Conservation (phyloP, 2,888 invertebrate genomes). For the Ochropacha duplaris region DNA sequence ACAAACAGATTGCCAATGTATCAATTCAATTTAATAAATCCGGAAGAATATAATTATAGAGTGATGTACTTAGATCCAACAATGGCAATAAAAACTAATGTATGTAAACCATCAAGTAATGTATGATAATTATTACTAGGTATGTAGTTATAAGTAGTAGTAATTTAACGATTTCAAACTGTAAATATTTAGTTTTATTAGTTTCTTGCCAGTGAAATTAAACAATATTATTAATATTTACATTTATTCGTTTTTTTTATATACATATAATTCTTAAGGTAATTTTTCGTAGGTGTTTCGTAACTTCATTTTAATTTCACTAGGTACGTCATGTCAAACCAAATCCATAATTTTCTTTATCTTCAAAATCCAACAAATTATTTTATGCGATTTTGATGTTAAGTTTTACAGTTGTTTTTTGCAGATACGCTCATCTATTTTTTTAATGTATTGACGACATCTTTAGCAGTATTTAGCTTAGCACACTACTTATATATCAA, state of each 20-base stretch:
- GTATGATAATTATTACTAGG: not conserved
- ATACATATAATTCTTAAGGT: too few species aligned
- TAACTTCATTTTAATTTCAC: too few species aligned
- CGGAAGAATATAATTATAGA: slow-evolving; percentile 87
- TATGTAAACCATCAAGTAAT: slow-evolving; percentile 82
- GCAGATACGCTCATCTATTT: too few species aligned
- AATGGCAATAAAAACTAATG: slow-evolving; percentile 83
- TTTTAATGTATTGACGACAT: not conserved
- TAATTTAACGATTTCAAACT: too few species aligned
- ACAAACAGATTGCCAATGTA: slow-evolving; percentile 90
- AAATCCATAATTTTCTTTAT: not conserved
- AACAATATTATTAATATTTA: not conserved
- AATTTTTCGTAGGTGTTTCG: too few species aligned
- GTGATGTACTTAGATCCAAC: slow-evolving; percentile 86
- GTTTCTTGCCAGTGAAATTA: not conserved
- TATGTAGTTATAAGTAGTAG: too few species aligned
- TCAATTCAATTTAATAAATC: slow-evolving; percentile 86
- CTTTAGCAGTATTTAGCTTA: not conserved
- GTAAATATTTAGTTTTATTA: too few species aligned
- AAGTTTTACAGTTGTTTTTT: too few species aligned
- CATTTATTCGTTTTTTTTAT: not conserved
- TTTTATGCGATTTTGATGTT: slow-evolving; percentile 1
- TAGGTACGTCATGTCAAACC: not conserved
- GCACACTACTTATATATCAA: not conserved
- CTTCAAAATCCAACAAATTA: slow-evolving; percentile 19